Percentiles rank a stretch among this genome's conserved stretches.
phyloP scores from a whole-genome alignment of 2,113 vertebrate genomes.

The Empidonax alnorum region DNA sequence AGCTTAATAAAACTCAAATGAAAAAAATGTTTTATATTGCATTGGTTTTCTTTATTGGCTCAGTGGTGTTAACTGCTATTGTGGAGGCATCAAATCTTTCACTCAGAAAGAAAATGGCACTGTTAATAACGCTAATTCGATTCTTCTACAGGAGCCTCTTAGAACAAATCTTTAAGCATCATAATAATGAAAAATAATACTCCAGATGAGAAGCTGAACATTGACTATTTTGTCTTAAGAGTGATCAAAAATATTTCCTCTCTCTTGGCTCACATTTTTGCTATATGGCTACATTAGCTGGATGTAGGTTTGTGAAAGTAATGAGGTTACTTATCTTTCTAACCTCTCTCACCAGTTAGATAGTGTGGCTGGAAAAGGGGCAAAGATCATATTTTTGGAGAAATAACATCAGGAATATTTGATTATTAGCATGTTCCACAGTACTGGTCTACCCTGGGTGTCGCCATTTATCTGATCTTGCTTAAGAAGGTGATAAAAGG shows the following conservation, averaged over 20 bases:
- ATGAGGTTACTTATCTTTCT: not conserved
- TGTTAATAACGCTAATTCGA: not conserved
- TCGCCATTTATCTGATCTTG: not conserved
- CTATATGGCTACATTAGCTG: not conserved
- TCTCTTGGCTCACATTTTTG: not conserved
- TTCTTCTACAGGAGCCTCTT: not conserved
- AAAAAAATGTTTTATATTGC: not conserved
- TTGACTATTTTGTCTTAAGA: not conserved
- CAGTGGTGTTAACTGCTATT: not conserved
- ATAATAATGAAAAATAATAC: not conserved
- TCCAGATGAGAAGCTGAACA: not conserved
- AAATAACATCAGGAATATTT: not conserved
- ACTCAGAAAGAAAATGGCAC: not conserved
- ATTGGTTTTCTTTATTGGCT: not conserved
- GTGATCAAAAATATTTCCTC: not conserved
- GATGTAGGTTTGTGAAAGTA: not conserved
- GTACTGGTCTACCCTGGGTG: accelerated
- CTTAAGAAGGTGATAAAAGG: not conserved
- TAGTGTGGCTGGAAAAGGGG: not conserved
- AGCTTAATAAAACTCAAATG: not conserved
- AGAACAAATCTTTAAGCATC: not conserved
- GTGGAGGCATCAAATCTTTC: not conserved
- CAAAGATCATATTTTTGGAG: not conserved
- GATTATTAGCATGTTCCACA: not conserved
- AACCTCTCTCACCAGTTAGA: not conserved